A percentile compares a stretch with the other conserved stretches of the same genome.
Conservation (phyloP, 2,888 invertebrate species). For the Cephus pulcher region DNA sequence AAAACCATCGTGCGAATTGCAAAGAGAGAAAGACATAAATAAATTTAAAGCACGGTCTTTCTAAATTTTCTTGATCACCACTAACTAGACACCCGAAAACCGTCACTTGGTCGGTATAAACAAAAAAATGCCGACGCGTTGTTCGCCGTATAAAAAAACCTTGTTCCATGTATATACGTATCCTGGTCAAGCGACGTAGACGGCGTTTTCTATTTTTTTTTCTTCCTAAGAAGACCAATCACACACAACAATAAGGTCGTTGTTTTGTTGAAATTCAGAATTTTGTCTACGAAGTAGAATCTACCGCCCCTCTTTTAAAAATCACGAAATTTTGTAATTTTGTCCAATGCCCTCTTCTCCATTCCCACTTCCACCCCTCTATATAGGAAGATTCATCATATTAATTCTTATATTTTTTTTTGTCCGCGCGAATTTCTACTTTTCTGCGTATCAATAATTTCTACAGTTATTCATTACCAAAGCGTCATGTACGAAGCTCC, state of each 20-base stretch:
- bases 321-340: not conserved
- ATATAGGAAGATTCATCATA: not conserved
- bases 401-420: not conserved
- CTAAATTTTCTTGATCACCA: no score
- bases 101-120: no score
- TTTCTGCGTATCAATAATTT: not conserved
- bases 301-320: not conserved
- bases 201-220: constrained; percentile 6
- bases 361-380: not conserved
- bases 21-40: not conserved
- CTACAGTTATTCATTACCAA: not conserved
- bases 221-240: constrained; percentile 15
- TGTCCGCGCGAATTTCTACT: not conserved
- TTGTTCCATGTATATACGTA: not conserved
- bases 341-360: not conserved
- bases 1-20: not conserved
- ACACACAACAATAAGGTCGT: constrained; percentile 21
- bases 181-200: not conserved
- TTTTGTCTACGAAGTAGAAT: not conserved
- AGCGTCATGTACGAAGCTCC: not conserved
- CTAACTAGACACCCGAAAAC: no score
- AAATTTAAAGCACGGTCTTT: no score
- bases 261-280: constrained; percentile 16
- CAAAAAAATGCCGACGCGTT: no score
- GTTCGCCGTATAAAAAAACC: no score